phyloP scores from a whole-genome alignment of 2,797 vertebrate species.

The Alouatta caraya region DNA sequence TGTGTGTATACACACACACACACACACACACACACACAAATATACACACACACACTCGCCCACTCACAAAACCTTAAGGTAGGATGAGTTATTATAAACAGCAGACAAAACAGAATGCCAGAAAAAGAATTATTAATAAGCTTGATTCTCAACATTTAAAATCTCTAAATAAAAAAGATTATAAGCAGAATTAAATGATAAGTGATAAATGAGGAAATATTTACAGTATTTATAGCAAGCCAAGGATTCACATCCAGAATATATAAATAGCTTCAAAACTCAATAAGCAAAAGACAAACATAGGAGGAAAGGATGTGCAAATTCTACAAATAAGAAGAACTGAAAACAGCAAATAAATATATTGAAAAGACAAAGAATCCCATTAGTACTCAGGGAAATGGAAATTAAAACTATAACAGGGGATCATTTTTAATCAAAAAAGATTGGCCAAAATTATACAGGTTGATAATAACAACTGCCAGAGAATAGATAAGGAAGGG shows the following conservation, averaged over 20 bases:
- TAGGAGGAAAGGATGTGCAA: neutral
- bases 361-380: neutral
- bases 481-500: neutral
- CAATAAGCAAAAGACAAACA: neutral
- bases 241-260: neutral
- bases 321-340: neutral
- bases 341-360: neutral
- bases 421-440: neutral
- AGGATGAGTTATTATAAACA: neutral
- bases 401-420: neutral
- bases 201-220: neutral
- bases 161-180: neutral
- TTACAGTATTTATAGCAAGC: neutral
- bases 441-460: neutral
- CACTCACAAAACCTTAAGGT: neutral
- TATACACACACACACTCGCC: neutral
- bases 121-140: neutral
- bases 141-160: neutral
- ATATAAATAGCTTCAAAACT: neutral
- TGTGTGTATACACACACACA: neutral
- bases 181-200: neutral
- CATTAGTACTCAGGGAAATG: neutral
- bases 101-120: neutral
- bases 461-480: neutral
- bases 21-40: neutral